These are phyloP conservation scores for Cossypha dichroa DNA, from an alignment of 2,797 vertebrate species.

Conservation along the genomic window DNA sequence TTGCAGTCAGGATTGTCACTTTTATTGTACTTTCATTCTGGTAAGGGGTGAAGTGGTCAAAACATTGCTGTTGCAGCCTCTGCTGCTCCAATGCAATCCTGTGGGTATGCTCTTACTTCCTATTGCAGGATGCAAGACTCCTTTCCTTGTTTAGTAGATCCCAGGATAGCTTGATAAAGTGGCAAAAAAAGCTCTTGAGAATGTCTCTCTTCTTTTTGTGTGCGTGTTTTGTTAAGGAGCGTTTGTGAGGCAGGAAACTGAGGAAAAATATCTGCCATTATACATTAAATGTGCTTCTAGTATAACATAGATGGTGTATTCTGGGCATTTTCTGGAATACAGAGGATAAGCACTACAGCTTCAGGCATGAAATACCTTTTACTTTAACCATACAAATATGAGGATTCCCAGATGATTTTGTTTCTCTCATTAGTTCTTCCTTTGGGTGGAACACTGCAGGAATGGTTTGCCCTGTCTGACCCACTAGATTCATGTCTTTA, in stretches of 20 bases:
- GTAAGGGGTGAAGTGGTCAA: neutral
- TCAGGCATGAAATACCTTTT: neutral
- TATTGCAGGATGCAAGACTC: neutral
- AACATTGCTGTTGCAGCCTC: neutral
- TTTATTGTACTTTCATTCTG: neutral
- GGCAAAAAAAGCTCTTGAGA: neutral
- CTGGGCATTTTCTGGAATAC: neutral
- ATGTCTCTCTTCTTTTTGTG: neutral
- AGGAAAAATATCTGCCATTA: neutral
- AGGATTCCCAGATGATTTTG: neutral
- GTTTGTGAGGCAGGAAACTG: neutral
- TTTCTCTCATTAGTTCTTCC: neutral
- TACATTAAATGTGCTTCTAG: fast-evolving
- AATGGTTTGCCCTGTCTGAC: neutral
- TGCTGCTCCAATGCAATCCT: neutral
- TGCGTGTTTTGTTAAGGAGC: neutral
- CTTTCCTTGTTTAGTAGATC: neutral
- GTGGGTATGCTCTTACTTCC: neutral
- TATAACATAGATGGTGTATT: fast-evolving
- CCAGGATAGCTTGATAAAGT: neutral
- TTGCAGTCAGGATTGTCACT: neutral
- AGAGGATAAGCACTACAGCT: neutral
- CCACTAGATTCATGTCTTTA: neutral
- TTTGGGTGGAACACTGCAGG: fast-evolving
- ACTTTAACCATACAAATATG: neutral